Base-by-base conservation (phyloP, 2,888 invertebrate genomes). In the Brachypalpus laphriformis region DNA sequence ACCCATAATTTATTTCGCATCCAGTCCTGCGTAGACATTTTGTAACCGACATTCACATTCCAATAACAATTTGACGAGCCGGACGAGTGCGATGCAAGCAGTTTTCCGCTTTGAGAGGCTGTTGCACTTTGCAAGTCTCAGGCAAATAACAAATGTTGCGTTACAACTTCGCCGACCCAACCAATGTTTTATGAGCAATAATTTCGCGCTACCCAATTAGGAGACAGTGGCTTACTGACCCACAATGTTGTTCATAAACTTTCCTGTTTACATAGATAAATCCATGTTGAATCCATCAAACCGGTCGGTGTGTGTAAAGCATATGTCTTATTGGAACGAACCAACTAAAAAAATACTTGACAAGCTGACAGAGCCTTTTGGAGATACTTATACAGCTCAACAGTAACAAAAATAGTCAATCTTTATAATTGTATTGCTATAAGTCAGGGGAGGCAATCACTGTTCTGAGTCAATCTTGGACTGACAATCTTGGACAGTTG, bases 11-110 rank as follows among this genome's bases (percentile, higher is more conserved):
- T 77, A 82, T 72, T 66, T 40, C 66, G 49, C 65, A 42, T 49
- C 31, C 22, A 54, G 37, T 61, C 54, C 65, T 70, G 80, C 6
- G 54, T 49, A 72, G 82, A 72, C 71, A 82, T 82, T 82, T 82
- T 82, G 82, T 77, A 82, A 82, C 72, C 77, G 77, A 82, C 82
- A 82, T 78, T 78, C 82, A 72, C 66, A 82, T 82, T 77, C 77
- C 82, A 66, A 4, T 16, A 71, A 37, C 63, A 45, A 63, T 78
- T 82, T 78, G 78, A 72, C 59, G 47, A 54, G 51, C 74, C 76
- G 71, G 71, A 71, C 77, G 14, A 57, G 59, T 37, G 16, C 45
- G 56, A 57, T 56, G 68, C 16, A 54, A 68, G 75, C 54, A 37
- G 68, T 75, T 81, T 75, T 16, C 68, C 75, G 75, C 66, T 81